phyloP scores from a whole-genome alignment of 2,113 vertebrate genomes.

The Apistogramma diplotaenia region DNA sequence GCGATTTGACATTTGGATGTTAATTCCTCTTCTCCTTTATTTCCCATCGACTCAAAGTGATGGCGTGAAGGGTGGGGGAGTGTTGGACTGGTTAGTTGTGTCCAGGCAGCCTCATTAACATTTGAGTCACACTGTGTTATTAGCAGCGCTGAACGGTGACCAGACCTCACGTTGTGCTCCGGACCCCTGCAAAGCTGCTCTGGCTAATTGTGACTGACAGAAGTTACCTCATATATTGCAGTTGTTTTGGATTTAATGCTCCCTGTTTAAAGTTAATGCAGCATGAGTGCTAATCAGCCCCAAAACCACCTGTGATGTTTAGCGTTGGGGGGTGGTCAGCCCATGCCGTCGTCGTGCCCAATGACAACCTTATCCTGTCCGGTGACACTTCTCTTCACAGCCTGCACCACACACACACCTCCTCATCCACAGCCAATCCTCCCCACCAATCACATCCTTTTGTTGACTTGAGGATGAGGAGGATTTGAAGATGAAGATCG shows the following conservation, averaged over 20 bases:
- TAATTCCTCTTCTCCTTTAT: slow-evolving; percentile 12
- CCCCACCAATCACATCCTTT: slow-evolving; percentile 65
- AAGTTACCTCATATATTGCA: background rate
- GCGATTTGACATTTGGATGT: slow-evolving; percentile 31
- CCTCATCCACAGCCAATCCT: background rate
- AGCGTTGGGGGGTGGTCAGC: background rate
- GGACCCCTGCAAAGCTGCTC: slow-evolving; percentile 8
- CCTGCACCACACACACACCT: slow-evolving; percentile 3
- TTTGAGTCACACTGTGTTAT: slow-evolving; percentile 79
- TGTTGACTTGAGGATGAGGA: slow-evolving; percentile 44
- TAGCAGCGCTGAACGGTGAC: slow-evolving; percentile 33
- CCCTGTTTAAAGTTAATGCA: background rate
- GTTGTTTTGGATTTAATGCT: background rate
- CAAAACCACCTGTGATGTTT: background rate
- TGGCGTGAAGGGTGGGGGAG: background rate
- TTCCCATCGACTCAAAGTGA: slow-evolving; percentile 29
- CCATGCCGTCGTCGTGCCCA: background rate
- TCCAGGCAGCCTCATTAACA: slow-evolving; percentile 70
- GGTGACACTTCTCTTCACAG: background rate
- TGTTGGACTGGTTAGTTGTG: background rate
- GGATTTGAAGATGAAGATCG: slow-evolving; percentile 34
- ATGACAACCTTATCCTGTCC: slow-evolving; percentile 46
- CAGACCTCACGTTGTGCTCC: slow-evolving; percentile 38
- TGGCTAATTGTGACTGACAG: slow-evolving; percentile 50
- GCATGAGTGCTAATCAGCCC: background rate